Evolutionary conservation across 2,888 invertebrate genomes (phyloP), one percentile per base, ranked within the genome.

Genomic region (Mylabris sibirica): DNA sequence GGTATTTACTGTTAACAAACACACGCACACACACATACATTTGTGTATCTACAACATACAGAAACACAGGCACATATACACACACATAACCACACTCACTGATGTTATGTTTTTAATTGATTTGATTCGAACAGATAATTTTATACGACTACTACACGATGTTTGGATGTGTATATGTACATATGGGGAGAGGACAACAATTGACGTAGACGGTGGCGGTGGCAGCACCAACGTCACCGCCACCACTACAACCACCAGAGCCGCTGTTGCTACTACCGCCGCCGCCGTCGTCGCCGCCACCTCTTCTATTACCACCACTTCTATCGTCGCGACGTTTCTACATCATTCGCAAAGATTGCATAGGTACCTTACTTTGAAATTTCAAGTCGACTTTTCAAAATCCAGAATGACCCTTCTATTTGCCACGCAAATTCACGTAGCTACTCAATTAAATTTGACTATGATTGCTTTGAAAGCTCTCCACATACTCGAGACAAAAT

Each of bases 1-100:
- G 66, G 64, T 64, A 59, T 41, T 65, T 24, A 49, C 34, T 30
- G 44, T 53, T 65, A 65, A 60, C 44, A 44, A n/a, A 44, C 44
- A 44, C 44, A 44, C 17, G 1, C 12, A 14, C 38, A 14, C 14
- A 38, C 14, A 14, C 6, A 17, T 8, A 44, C 17, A 44, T 17
- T 14, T 35, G 14, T 41, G 4, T n/a, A 17, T 30, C 0, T 30
- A 30, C 3, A 30, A 30, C 3, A 30, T 30, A 30, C 30, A 30
- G 3, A 8, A 30, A 30, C 6, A 44, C 44, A 44, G 6, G 8
- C 17, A 8, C 44, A n/a, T n/a, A n/a, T n/a, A 44, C 44, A 44
- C 44, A 44, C 4, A 44, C 17, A 63, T 24, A 49, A 59, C 35
- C 59, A 34, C 30, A 30, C 30, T 30, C 14, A 26, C 22, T 44